These are phyloP conservation scores for Tethya wilhelma DNA, from an alignment of 37 sponge, comb jelly and placozoan genomes.

Conservation along the genomic window DNA sequence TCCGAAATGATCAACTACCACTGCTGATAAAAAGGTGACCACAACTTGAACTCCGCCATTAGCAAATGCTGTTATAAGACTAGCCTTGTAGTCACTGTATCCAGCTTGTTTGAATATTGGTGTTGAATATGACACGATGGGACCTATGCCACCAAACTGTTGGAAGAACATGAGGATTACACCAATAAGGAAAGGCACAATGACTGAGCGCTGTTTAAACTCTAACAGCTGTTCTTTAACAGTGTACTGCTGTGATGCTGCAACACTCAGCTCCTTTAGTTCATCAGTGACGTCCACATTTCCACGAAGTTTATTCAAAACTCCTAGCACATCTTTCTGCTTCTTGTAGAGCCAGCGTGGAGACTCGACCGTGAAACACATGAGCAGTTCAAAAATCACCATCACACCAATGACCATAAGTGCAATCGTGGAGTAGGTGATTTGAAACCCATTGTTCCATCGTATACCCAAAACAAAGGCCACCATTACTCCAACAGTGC, in stretches of 20 bases:
- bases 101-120: conserved; percentile 47
- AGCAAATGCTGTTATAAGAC: conserved; percentile 26
- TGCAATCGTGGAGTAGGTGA: too few relatives aligned
- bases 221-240: conserved; percentile 27
- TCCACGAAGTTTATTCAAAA: conserved; percentile 53
- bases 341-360: conserved; percentile 72
- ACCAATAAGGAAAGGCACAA: conserved; percentile 35
- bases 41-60: conserved; percentile 57
- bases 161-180: conserved; percentile 73
- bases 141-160: conserved; percentile 82
- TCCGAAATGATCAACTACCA: conserved; percentile 77
- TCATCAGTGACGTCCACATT: conserved; percentile 40
- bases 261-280: conserved; percentile 13
- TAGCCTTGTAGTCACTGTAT: not conserved
- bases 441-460: too few relatives aligned
- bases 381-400: conserved; percentile 43
- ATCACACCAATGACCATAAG: conserved; percentile 50
- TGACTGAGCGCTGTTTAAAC: conserved; percentile 14
- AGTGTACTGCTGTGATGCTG: not conserved
- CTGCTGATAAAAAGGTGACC: conserved; percentile 50
- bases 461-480: too few relatives aligned
- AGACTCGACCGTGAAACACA: conserved; percentile 68
- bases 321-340: conserved; percentile 12
- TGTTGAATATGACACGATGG: conserved; percentile 60
- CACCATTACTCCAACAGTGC: too few relatives aligned